Conservation (phyloP, 2,113 vertebrate species). For the Hoplias malabaricus region DNA sequence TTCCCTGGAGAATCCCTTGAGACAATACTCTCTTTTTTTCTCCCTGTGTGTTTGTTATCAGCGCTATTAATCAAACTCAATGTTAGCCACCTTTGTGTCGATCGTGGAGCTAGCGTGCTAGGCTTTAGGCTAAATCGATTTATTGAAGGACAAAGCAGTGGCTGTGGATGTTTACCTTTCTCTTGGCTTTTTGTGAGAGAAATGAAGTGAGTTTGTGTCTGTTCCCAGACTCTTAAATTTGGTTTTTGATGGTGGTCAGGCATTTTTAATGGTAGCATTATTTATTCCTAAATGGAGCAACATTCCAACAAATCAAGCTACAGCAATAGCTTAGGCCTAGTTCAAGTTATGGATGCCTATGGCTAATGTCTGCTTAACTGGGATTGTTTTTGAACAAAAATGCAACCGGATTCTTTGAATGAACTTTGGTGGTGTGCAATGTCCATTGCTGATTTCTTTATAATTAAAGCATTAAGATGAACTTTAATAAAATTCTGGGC, state of each 20-base stretch:
- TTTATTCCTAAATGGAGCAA: not conserved
- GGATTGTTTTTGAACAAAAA: no score
- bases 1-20: slow-evolving; percentile 14
- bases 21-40: not conserved
- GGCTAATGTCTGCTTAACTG: no score
- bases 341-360: not conserved
- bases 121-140: slow-evolving; percentile 8
- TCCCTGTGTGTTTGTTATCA: not conserved
- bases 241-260: not conserved
- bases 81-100: not conserved
- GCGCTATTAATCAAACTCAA: slow-evolving; percentile 33
- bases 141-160: not conserved
- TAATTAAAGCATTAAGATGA: no score
- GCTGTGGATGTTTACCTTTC: slow-evolving; percentile 22
- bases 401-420: no score
- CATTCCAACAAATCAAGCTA: no score
- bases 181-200: not conserved
- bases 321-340: not conserved
- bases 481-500: no score
- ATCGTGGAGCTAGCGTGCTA: slow-evolving; percentile 19
- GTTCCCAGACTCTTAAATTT: not conserved
- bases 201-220: not conserved
- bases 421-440: no score
- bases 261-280: not conserved
- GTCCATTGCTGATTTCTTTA: no score